Conservation (phyloP, 2,113 vertebrate species). For the Seriola dumerili region DNA sequence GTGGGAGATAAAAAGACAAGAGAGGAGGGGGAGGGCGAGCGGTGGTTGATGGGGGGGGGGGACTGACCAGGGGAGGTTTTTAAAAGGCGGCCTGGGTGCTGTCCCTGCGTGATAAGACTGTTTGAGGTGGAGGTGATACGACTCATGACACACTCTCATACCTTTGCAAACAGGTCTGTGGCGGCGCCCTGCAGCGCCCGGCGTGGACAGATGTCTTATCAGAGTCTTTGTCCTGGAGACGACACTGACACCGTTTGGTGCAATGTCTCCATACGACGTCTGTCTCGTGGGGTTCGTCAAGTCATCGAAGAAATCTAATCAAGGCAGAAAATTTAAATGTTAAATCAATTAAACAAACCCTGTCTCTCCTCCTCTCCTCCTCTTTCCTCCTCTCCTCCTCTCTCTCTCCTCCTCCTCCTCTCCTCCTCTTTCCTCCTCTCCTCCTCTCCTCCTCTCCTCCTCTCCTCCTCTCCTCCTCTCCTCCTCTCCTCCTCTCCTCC, state of each 20-base stretch:
- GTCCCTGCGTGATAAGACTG: slow-evolving; percentile 61
- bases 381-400: not conserved
- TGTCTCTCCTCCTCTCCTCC: not conserved
- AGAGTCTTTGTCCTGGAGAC: slow-evolving; percentile 9
- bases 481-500: not conserved
- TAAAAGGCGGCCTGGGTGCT: slow-evolving; percentile 57
- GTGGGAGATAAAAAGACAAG: slow-evolving; percentile 35
- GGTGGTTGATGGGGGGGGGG: slow-evolving; percentile 13
- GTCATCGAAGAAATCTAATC: slow-evolving; percentile 58
- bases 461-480: not conserved
- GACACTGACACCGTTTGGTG: slow-evolving; percentile 26
- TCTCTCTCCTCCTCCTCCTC: no score
- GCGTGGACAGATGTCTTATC: slow-evolving; percentile 50
- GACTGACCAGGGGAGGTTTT: slow-evolving; percentile 41
- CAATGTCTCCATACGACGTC: slow-evolving; percentile 17
- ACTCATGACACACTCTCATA: slow-evolving; percentile 42
- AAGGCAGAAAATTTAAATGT: slow-evolving; percentile 56
- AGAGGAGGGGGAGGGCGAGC: slow-evolving; percentile 13
- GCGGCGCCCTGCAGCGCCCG: slow-evolving; percentile 18
- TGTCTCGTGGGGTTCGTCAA: slow-evolving; percentile 30
- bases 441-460: no score
- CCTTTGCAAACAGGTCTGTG: slow-evolving; percentile 37
- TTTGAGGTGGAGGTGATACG: slow-evolving; percentile 58
- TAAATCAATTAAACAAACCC: slow-evolving; percentile 51
- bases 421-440: no score